These are phyloP conservation scores for Adoxophyes honmai DNA, from an alignment of 1,140 invertebrate species.

Conservation along the genomic window DNA sequence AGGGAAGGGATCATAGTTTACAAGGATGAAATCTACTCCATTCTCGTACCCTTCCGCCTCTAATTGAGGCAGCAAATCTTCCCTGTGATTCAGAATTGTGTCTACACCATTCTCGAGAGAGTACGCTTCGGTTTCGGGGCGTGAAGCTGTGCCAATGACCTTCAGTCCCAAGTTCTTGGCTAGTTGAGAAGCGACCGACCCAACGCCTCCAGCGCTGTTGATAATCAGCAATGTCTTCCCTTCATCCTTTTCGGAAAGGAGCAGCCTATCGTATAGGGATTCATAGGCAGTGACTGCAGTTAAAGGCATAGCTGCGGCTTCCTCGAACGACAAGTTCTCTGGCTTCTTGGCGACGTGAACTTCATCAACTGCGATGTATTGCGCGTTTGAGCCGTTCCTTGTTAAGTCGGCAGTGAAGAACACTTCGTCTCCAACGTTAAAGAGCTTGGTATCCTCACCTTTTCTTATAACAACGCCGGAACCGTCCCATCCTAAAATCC, in stretches of 20 bases:
- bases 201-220: conserved; percentile 63
- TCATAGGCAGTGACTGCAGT: conserved; percentile 58
- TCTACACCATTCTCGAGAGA: conserved; percentile 42
- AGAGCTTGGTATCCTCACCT: conserved; percentile 38
- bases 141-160: conserved; percentile 63
- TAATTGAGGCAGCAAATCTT: conserved; percentile 50
- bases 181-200: conserved; percentile 53
- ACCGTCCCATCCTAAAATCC: conserved; percentile 62
- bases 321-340: conserved; percentile 54
- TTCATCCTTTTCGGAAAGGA: conserved; percentile 50
- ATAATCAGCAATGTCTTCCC: conserved; percentile 60
- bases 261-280: conserved; percentile 46
- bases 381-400: conserved; percentile 56
- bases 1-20: conserved; percentile 61
- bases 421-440: conserved; percentile 58
- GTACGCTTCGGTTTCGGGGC: conserved; percentile 47
- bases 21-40: conserved; percentile 59
- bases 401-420: conserved; percentile 54
- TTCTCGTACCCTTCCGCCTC: conserved; percentile 36
- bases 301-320: conserved; percentile 65
- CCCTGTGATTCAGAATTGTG: conserved; percentile 49
- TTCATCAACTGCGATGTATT: conserved; percentile 58
- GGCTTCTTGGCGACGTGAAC: conserved; percentile 52
- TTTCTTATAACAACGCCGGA: conserved; percentile 48
- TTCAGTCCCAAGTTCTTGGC: conserved; percentile 50